Evolutionary conservation across 2,113 vertebrate genomes (phyloP).

Genomic region (Ailurus styani): DNA sequence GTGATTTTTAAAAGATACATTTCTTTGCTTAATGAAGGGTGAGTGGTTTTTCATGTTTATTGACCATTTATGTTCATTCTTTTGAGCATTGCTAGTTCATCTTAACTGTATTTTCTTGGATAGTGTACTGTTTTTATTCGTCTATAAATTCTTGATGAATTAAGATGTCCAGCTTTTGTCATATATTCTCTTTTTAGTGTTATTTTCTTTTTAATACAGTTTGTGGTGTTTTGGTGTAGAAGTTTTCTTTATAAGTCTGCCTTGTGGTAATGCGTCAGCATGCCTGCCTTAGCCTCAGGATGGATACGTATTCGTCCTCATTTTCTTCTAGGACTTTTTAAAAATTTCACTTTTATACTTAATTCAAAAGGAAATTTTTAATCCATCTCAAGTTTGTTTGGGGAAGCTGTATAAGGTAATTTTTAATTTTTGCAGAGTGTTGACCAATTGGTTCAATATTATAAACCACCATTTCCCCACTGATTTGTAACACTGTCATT

Average conservation of each 20-base stretch:
- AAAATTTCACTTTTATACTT: neutral
- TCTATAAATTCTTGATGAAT: neutral
- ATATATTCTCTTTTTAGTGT: neutral
- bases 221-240: neutral
- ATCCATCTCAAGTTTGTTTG: neutral
- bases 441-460: neutral
- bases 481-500: neutral
- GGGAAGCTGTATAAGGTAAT: neutral
- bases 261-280: neutral
- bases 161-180: neutral
- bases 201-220: neutral
- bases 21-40: constrained; percentile 3
- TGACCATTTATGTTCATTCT: neutral
- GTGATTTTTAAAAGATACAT: neutral
- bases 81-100: neutral
- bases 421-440: neutral
- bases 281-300: neutral
- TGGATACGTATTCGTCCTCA: neutral
- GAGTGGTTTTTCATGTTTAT: neutral
- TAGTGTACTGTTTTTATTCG: neutral
- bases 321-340: neutral
- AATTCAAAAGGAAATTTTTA: neutral
- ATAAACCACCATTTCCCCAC: neutral
- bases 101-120: neutral
- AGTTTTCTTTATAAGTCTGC: neutral